These are phyloP conservation scores for Epinephelus awoara DNA, from an alignment of 2,797 vertebrate genomes.

Conservation along the genomic window DNA sequence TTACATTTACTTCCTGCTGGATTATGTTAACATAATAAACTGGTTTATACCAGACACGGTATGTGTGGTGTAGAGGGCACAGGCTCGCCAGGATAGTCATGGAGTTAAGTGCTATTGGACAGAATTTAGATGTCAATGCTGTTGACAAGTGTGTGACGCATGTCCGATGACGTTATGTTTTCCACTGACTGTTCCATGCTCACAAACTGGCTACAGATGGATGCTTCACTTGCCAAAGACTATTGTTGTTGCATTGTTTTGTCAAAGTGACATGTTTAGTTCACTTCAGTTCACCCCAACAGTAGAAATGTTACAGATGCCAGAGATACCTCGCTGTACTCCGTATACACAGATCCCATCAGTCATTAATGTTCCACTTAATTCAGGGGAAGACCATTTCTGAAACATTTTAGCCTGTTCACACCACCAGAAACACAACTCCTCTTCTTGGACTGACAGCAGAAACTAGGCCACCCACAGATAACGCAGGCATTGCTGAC, in stretches of 20 bases:
- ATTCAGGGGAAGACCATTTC: neutral
- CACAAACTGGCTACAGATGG: neutral
- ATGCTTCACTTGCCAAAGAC: conserved; percentile 1
- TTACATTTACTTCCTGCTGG: conserved; percentile 47
- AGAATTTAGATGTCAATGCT: conserved; percentile 58
- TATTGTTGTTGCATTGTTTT: conserved; percentile 8
- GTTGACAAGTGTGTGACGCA: conserved; percentile 47
- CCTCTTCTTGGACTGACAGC: conserved; percentile 3
- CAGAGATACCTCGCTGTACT: neutral
- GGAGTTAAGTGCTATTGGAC: conserved; percentile 18
- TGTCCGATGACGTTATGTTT: conserved; percentile 36
- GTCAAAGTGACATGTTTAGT: conserved; percentile 2
- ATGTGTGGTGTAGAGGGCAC: conserved; percentile 6
- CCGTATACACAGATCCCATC: neutral
- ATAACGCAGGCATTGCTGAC: conserved; percentile 14
- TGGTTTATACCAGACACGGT: conserved; percentile 25
- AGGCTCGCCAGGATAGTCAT: neutral
- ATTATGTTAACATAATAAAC: conserved; percentile 56
- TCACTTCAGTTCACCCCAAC: neutral
- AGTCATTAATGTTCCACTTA: neutral
- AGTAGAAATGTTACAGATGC: neutral
- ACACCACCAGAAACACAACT: conserved; percentile 9
- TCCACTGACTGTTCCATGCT: conserved; percentile 33
- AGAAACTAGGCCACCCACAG: neutral
- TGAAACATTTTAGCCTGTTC: neutral